phyloP scores from a whole-genome alignment of 64 coral and sea anemone species.

The Dendrophyllia cribrosa region DNA sequence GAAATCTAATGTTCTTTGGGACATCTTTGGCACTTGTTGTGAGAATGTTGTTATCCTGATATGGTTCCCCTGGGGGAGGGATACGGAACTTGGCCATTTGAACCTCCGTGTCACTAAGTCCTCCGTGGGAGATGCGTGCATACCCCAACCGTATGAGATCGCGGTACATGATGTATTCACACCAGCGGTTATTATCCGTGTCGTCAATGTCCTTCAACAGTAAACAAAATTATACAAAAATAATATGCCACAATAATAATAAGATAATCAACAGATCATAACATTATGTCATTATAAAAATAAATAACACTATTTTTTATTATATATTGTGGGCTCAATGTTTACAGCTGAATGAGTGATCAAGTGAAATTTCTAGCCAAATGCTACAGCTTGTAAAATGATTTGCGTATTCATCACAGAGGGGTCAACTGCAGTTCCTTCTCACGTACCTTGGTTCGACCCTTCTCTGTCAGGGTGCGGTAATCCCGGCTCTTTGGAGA shows the following conservation, averaged over 20 bases:
- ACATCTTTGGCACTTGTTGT: slow-evolving; percentile 62
- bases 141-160: slow-evolving; percentile 87
- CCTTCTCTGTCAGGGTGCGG: slow-evolving; percentile 65
- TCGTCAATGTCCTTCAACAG: slow-evolving; percentile 83
- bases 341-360: too few relatives aligned
- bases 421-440: not conserved
- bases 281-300: too few relatives aligned
- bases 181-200: slow-evolving; percentile 84
- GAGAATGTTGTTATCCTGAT: slow-evolving; percentile 70
- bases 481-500: slow-evolving; percentile 95
- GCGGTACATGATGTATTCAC: slow-evolving; percentile 98
- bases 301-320: too few relatives aligned
- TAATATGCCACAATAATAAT: too few relatives aligned
- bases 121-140: slow-evolving; percentile 92
- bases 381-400: too few relatives aligned
- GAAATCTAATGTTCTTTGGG: slow-evolving; percentile 67
- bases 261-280: too few relatives aligned
- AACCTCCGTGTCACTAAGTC: slow-evolving; percentile 95
- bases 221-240: too few relatives aligned
- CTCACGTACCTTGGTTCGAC: slow-evolving; percentile 88
- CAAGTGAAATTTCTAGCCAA: too few relatives aligned
- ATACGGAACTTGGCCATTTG: slow-evolving; percentile 94
- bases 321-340: too few relatives aligned
- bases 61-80: slow-evolving; percentile 51
- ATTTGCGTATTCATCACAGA: too few relatives aligned